Conservation (phyloP, 2,888 invertebrate species). For the Vanessa cardui region DNA sequence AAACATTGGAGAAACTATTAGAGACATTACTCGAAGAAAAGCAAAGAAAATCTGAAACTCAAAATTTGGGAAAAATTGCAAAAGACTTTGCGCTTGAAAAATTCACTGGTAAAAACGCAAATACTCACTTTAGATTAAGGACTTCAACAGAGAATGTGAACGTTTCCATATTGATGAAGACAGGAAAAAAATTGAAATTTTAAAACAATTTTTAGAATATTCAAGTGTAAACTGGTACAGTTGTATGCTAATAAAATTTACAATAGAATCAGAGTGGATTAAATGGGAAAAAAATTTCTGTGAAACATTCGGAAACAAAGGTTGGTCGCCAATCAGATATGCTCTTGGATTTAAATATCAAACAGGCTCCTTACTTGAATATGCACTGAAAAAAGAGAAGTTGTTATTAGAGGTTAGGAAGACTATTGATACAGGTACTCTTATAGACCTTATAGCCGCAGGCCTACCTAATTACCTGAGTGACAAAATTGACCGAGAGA, state of each 20-base stretch:
- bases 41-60: slow-evolving; percentile 22
- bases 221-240: slow-evolving; percentile 37
- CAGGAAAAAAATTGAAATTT: slow-evolving; percentile 35
- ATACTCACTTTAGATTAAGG: slow-evolving; percentile 34
- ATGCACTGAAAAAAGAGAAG: slow-evolving; percentile 41
- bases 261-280: slow-evolving; percentile 37
- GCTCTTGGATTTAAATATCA: slow-evolving; percentile 41
- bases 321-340: slow-evolving; percentile 42
- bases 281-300: slow-evolving; percentile 37
- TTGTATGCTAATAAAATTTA: slow-evolving; percentile 35
- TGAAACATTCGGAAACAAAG: slow-evolving; percentile 40
- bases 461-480: slow-evolving; percentile 29
- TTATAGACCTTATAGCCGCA: slow-evolving; percentile 34
- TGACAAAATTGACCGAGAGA: slow-evolving; percentile 31
- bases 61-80: slow-evolving; percentile 26
- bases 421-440: slow-evolving; percentile 31
- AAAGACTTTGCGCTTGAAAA: slow-evolving; percentile 29
- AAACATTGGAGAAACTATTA: slow-evolving; percentile 17
- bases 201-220: slow-evolving; percentile 30
- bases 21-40: slow-evolving; percentile 27
- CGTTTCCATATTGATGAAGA: slow-evolving; percentile 21
- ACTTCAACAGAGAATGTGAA: slow-evolving; percentile 39
- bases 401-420: slow-evolving; percentile 36
- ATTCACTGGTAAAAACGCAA: slow-evolving; percentile 33
- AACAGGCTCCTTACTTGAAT: slow-evolving; percentile 36